Conservation (phyloP, 1,140 invertebrate species). For the Dendroctonus valens region DNA sequence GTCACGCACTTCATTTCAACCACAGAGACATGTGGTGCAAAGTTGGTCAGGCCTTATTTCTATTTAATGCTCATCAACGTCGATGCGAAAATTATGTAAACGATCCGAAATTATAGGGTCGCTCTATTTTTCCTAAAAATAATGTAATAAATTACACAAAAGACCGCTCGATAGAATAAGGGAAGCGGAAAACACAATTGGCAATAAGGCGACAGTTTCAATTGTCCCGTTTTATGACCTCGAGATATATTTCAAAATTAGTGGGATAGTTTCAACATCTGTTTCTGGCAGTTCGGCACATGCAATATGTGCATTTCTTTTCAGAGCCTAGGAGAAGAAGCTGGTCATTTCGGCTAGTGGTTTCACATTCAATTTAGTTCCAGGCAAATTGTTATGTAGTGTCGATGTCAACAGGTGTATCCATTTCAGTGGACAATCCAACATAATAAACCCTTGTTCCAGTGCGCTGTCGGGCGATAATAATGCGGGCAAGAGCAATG, state of each 20-base stretch:
- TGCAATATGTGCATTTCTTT: not conserved
- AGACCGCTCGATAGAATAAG: not conserved
- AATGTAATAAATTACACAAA: conserved; percentile 12
- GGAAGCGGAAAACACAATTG: not conserved
- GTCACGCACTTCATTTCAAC: too few relatives aligned
- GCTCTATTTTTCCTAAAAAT: not conserved
- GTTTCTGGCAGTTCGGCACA: not conserved
- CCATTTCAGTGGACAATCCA: conserved; percentile 50
- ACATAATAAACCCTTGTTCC: conserved; percentile 44
- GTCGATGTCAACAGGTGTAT: conserved; percentile 48
- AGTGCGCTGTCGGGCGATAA: conserved; percentile 43
- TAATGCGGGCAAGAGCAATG: conserved; percentile 51
- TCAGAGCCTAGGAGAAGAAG: not conserved
- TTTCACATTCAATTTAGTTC: too few relatives aligned
- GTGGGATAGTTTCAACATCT: not conserved
- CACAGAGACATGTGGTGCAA: too few relatives aligned
- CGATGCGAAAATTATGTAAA: conserved; percentile 13
- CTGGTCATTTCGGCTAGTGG: too few relatives aligned
- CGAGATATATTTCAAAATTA: conserved; percentile 6
- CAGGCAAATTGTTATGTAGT: not conserved
- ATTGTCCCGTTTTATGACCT: not conserved
- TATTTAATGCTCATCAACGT: not conserved
- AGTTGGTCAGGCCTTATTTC: too few relatives aligned
- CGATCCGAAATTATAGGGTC: conserved; percentile 15
- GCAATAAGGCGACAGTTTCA: not conserved